Base-by-base conservation (phyloP, 2,113 vertebrate species). In the Raja brachyura region DNA sequence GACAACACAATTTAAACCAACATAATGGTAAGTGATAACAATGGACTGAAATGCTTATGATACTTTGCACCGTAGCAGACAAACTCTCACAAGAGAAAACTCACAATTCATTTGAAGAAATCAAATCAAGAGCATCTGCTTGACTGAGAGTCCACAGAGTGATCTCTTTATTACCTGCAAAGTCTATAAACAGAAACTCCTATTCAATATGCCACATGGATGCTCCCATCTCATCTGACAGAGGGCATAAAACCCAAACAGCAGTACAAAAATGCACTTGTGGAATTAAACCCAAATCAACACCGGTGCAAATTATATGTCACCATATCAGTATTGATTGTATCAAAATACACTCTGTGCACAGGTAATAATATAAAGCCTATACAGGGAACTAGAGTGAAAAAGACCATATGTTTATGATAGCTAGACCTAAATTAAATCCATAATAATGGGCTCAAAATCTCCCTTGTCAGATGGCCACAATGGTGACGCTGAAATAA, bases 91-190 rank as follows among this genome's bases (percentile, higher is more conserved):
- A 18, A 68, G 90, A 92, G 90, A 13, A 73, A 92, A 54, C 66
- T 39, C 39, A 92, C 90, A 92, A 92, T 92, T 92, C 33, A 92
- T 92, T 73, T 92, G 88, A 92, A 92, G 39, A 92, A 92, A 92
- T 74, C 66, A 92, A 92, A 92, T 73, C 68, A 73, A 54, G 90
- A 92, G 68, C 90, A 92, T 74, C 90, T 74, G 90, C 66, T 74
- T 48, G 48, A 68, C 33, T 73, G 68, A 92, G 39, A 92, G 73
- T 92, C 63, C 66, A 70, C 63, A 92, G 90, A 11, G 33, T 73
- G 90, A 92, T 92, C 66, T 92, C 33, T 92, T 92, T 92, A 73
- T 92, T 66, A 92, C 90, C 90, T 28, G 68, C 68, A 92, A 73
- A 90, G 63, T 39, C 33, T 70, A 73, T 92, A 73, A 92, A 22